Percentiles rank a stretch among this genome's conserved stretches.
These are phyloP conservation scores for Oryzias curvinotus DNA, from an alignment of 2,113 vertebrate genomes.

Conservation along the genomic window DNA sequence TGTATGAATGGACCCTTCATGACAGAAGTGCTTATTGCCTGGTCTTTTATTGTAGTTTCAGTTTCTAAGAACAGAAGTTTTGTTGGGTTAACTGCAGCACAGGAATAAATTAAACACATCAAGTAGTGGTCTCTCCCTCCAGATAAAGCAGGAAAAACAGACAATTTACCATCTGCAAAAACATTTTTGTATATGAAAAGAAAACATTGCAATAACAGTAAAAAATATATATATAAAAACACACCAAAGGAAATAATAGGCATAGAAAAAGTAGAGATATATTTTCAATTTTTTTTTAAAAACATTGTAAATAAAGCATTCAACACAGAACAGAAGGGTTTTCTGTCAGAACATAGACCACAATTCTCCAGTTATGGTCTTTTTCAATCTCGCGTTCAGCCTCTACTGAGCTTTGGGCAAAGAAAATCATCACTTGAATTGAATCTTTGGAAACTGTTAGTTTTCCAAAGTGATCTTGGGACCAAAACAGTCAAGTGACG, in stretches of 20 bases:
- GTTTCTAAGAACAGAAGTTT: neutral
- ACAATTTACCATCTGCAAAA: neutral
- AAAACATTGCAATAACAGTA: neutral
- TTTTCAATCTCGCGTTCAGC: neutral
- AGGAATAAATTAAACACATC: slow-evolving; percentile 7
- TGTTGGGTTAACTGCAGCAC: neutral
- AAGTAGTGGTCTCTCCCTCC: slow-evolving; percentile 38
- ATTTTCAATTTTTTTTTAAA: neutral
- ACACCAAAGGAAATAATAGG: neutral
- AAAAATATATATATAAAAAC: neutral
- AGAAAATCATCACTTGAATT: neutral
- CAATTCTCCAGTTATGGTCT: slow-evolving; percentile 10
- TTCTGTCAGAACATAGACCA: neutral
- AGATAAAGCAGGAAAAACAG: slow-evolving; percentile 10
- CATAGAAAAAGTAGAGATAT: slow-evolving; percentile 4
- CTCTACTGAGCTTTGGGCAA: slow-evolving; percentile 1
- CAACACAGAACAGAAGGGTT: neutral
- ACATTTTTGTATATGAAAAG: neutral
- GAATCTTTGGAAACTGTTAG: neutral
- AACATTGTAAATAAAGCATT: neutral
- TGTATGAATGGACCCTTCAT: slow-evolving; percentile 24
- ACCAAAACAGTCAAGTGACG: neutral
- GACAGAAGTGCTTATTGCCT: neutral
- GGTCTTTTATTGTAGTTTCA: neutral
- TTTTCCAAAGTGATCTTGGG: neutral